Percentiles rank a stretch among this genome's conserved stretches.
These are phyloP conservation scores for Squalus acanthias DNA, from an alignment of 2,797 vertebrate species.

Conservation along the genomic window DNA sequence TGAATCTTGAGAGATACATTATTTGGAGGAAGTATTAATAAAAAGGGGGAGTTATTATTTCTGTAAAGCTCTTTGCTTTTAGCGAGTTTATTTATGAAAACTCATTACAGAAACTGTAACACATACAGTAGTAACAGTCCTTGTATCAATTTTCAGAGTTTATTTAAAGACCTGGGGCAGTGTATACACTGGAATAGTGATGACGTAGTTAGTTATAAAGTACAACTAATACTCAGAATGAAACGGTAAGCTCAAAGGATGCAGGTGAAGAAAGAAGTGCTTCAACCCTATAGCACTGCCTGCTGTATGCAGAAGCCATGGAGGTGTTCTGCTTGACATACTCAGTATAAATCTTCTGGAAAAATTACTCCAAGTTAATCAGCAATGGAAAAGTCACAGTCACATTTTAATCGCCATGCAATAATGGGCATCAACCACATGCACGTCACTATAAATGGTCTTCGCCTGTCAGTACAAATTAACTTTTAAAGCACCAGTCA, in stretches of 20 bases:
- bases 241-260: background rate
- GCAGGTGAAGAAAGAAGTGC: background rate
- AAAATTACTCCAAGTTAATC: background rate
- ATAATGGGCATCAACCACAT: background rate
- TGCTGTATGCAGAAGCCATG: too few species aligned
- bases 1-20: background rate
- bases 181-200: background rate
- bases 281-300: background rate
- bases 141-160: constrained; percentile 14
- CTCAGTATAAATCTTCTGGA: background rate
- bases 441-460: background rate
- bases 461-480: background rate
- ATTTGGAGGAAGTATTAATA: background rate
- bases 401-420: background rate
- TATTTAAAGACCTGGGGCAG: background rate
- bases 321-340: background rate
- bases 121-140: background rate
- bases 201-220: background rate
- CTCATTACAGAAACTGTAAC: background rate
- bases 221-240: background rate
- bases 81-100: background rate
- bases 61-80: background rate
- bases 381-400: background rate
- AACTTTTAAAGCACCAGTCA: background rate
- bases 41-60: background rate